Percentiles rank a stretch among this genome's conserved stretches.
These are phyloP conservation scores for Hyaena hyaena DNA, from an alignment of 2,113 vertebrate species.

Conservation along the genomic window DNA sequence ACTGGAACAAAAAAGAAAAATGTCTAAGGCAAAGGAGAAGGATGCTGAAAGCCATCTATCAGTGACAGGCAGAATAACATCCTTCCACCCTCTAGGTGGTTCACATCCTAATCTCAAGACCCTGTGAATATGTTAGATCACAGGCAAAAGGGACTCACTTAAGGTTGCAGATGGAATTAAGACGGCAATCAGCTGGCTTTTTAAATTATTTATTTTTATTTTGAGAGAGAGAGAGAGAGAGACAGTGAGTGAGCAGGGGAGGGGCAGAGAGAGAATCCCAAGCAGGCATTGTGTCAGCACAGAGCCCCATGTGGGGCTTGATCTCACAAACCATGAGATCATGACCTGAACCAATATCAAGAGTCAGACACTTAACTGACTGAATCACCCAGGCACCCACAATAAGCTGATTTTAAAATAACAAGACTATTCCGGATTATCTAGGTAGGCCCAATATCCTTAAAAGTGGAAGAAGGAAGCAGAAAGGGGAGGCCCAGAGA, in stretches of 20 bases:
- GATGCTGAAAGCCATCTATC: background rate
- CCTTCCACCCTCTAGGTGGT: background rate
- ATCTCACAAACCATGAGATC: too few relatives aligned
- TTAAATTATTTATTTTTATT: background rate
- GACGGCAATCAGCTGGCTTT: background rate
- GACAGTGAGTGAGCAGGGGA: too few relatives aligned
- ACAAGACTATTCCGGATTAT: constrained; percentile 2
- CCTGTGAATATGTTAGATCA: background rate
- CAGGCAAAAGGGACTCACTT: background rate
- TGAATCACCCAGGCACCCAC: too few relatives aligned
- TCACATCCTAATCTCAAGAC: background rate
- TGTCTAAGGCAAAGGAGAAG: background rate
- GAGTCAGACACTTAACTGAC: too few relatives aligned
- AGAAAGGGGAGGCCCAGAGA: background rate
- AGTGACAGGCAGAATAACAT: background rate
- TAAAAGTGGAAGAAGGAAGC: background rate
- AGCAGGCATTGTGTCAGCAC: too few relatives aligned
- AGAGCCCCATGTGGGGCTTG: too few relatives aligned
- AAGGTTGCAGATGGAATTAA: background rate
- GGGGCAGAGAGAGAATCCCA: too few relatives aligned
- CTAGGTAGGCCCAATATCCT: background rate
- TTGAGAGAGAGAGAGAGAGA: too few relatives aligned
- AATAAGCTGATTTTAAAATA: background rate
- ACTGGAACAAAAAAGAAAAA: background rate
- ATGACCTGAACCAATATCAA: too few relatives aligned